A percentile compares a stretch with the other conserved stretches of the same genome.
Evolutionary conservation across 2,113 vertebrate genomes (phyloP).

Genomic region (Percopsis transmontana): DNA sequence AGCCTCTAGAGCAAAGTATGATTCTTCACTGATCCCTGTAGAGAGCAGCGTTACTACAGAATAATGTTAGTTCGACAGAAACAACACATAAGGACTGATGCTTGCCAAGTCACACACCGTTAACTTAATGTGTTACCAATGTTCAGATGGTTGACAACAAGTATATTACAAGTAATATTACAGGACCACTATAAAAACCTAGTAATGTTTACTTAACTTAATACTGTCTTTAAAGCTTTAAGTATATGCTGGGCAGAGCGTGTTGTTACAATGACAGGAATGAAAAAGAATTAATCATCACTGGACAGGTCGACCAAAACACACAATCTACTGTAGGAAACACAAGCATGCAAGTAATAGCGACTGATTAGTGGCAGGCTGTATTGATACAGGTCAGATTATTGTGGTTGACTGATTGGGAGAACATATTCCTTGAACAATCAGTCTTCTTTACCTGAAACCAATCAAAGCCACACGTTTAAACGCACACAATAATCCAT

Average conservation of each 20-base stretch:
- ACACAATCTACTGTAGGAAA: constrained; percentile 32
- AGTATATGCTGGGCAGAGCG: background rate
- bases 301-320: background rate
- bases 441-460: constrained; percentile 36
- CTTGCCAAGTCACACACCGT: no score
- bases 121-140: no score
- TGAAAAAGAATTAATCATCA: background rate
- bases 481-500: constrained; percentile 27
- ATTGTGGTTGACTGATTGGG: constrained; percentile 51
- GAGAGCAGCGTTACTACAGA: no score
- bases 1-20: no score
- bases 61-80: no score
- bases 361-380: constrained; percentile 63
- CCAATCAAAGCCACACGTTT: constrained; percentile 45
- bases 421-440: constrained; percentile 9
- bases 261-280: background rate
- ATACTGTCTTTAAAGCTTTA: background rate
- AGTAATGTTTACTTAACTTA: background rate
- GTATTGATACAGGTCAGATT: constrained; percentile 25
- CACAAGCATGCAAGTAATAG: constrained; percentile 53
- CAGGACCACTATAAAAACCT: no score
- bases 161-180: no score
- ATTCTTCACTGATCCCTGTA: no score
- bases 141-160: no score
- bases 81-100: no score